Percentiles rank a stretch among this genome's conserved stretches.
These are phyloP conservation scores for Cremastinae sp. DNA, from an alignment of 2,888 invertebrate genomes.

Conservation along the genomic window DNA sequence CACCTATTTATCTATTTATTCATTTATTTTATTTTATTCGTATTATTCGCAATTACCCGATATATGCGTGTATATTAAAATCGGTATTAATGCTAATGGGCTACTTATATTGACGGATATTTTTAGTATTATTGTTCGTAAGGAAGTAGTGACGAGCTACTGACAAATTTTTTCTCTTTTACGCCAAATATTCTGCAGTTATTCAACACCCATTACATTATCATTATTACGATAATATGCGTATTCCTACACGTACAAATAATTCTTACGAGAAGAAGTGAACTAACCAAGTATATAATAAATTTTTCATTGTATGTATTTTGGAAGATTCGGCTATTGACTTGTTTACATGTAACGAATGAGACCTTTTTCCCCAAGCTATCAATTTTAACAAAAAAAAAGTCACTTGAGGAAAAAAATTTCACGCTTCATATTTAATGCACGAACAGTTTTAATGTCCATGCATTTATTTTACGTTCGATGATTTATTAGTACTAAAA, in stretches of 20 bases:
- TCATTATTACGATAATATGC: slow-evolving; percentile 15
- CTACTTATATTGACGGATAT: slow-evolving; percentile 21
- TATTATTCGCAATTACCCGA: slow-evolving; percentile 7
- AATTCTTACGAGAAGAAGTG: slow-evolving; percentile 17
- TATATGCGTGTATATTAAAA: slow-evolving; percentile 24
- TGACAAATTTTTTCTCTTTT: slow-evolving; percentile 22
- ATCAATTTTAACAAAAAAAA: slow-evolving; percentile 10
- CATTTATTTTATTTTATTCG: too few relatives aligned
- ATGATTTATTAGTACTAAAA: neutral
- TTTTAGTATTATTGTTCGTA: slow-evolving; percentile 26
- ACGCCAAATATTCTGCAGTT: slow-evolving; percentile 17
- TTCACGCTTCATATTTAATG: slow-evolving; percentile 9
- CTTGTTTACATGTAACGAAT: slow-evolving; percentile 29
- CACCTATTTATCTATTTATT: neutral
- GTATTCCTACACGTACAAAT: slow-evolving; percentile 40
- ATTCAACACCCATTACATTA: slow-evolving; percentile 38
- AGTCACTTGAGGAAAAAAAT: slow-evolving; percentile 20
- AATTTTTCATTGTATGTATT: too few relatives aligned
- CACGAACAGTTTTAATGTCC: slow-evolving; percentile 36
- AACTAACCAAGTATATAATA: slow-evolving; percentile 24
- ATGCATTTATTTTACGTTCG: slow-evolving; percentile 24
- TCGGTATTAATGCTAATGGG: slow-evolving; percentile 18
- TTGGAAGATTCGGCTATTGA: slow-evolving; percentile 51
- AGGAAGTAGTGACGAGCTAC: slow-evolving; percentile 26
- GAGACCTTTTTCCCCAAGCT: slow-evolving; percentile 19